Conservation (phyloP, 2,888 invertebrate genomes). For the Matsumyia berberina region DNA sequence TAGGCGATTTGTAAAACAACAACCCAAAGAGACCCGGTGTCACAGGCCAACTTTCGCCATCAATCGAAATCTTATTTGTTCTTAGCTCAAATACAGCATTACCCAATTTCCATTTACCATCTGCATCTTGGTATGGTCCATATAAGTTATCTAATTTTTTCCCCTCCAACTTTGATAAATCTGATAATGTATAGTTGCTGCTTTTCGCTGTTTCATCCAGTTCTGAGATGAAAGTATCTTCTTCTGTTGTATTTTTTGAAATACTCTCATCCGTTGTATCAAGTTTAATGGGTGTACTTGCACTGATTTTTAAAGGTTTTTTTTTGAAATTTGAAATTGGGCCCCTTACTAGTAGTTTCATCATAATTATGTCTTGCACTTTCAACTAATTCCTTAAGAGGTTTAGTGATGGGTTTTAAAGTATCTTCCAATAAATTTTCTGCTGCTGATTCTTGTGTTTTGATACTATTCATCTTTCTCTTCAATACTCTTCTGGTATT, state of each 20-base stretch:
- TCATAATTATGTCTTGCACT: neutral
- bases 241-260: too few species aligned
- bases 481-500: constrained; percentile 6
- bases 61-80: constrained; percentile 9
- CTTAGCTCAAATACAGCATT: constrained; percentile 1
- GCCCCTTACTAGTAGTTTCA: too few species aligned
- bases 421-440: constrained; percentile 14
- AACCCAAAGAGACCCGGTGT: constrained; percentile 26
- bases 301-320: too few species aligned
- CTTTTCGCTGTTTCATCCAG: neutral
- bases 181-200: neutral
- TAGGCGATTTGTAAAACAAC: constrained; percentile 30
- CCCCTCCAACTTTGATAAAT: constrained; percentile 13
- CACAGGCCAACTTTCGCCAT: neutral
- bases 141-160: constrained; percentile 21
- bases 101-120: constrained; percentile 25
- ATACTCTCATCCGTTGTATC: too few species aligned
- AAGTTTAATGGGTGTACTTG: too few species aligned
- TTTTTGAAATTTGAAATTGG: too few species aligned
- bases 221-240: neutral
- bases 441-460: neutral
- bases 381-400: constrained; percentile 36
- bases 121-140: constrained; percentile 15
- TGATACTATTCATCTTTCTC: constrained; percentile 3
- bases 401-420: constrained; percentile 29